Base-by-base conservation (phyloP, 1,140 invertebrate species). In the Trachelipus rathkii region DNA sequence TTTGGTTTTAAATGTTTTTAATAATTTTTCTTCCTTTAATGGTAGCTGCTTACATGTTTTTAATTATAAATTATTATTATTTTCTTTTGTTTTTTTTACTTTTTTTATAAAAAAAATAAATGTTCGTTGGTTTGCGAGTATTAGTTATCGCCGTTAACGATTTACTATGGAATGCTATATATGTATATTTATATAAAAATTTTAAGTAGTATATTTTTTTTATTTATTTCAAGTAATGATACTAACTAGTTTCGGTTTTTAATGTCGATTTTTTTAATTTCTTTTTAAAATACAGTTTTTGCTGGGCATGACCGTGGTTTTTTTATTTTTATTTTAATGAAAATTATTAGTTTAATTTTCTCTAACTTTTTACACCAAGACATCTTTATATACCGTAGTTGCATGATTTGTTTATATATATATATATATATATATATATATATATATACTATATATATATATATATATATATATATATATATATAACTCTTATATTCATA, bases 101-200 rank as follows among this genome's bases (percentile, higher is more conserved):
- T 66, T 60, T 79, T 79, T 76, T 75, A 76, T 81, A 77, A 70
- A n/a, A n/a, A n/a, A n/a, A 75, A 81, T 76, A 77, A 76, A 79
- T 73, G 21, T 33, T n/a, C 60, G n/a, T 75, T 75, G 72, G 74
- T 76, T 69, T 33, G 33, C 33, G 33, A 33, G 33, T 33, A 33
- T 33, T 33, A 33, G 33, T 33, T 33, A 33, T 33, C 33, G 33
- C 33, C 33, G 33, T 33, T 33, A 33, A 33, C 33, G 33, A 33
- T 33, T 33, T 33, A 33, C 33, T 33, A 33, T 6, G 33, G 33
- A 77, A 79, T 78, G 78, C 77, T 81, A 77, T 77, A 79, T 79
- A 76, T 76, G 70, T 75, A 70, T 50, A n/a, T n/a, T n/a, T n/a
- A n/a, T n/a, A n/a, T n/a, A n/a, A n/a, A n/a, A n/a, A n/a, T 46